Conservation (phyloP, 2,113 vertebrate species). For the Caracal caracal region DNA sequence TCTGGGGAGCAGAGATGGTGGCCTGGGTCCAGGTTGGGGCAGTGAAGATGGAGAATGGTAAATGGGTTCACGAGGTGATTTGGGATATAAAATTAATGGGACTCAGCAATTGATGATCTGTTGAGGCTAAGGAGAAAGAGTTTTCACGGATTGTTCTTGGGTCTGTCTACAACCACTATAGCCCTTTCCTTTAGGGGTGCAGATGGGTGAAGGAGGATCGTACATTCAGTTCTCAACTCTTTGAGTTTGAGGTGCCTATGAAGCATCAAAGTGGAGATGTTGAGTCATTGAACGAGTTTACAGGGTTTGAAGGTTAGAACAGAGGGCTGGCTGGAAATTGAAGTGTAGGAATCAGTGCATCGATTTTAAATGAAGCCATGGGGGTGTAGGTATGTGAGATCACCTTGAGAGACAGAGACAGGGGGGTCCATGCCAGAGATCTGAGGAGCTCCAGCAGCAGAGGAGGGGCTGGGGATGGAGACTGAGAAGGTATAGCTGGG, state of each 20-base stretch:
- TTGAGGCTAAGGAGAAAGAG: neutral
- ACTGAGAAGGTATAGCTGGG: neutral
- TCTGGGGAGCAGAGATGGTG: neutral
- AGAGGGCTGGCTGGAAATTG: neutral
- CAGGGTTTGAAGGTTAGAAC: slow-evolving; percentile 24
- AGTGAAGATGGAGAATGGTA: neutral
- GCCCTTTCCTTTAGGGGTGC: neutral
- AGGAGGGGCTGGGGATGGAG: neutral
- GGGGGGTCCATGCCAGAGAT: neutral
- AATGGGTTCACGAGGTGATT: neutral
- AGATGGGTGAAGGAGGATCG: neutral
- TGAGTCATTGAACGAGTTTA: slow-evolving; percentile 8
- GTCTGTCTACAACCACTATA: neutral
- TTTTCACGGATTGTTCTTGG: neutral
- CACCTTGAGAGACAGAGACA: neutral
- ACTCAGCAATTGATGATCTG: neutral
- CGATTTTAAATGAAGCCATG: neutral
- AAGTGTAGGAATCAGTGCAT: neutral
- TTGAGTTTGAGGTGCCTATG: neutral
- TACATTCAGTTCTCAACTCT: neutral
- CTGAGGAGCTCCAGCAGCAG: neutral
- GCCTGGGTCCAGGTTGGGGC: neutral
- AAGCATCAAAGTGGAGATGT: neutral
- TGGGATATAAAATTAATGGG: neutral
- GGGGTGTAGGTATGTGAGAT: neutral